Evolutionary conservation across 2,113 vertebrate species (phyloP).

Genomic region (Heterotis niloticus): DNA sequence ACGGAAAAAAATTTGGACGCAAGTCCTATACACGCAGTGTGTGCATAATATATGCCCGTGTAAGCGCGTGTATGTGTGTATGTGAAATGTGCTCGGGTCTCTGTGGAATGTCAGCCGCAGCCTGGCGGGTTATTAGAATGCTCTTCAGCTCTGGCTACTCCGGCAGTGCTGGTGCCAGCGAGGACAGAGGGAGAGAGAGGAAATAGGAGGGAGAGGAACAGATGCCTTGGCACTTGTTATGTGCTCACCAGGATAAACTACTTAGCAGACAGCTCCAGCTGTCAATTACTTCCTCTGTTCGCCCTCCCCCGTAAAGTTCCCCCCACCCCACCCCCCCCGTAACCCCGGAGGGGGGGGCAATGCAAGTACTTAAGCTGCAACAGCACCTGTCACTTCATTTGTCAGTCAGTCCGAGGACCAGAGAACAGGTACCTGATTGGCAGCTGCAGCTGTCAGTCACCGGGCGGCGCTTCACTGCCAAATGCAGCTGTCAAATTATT

Average conservation of each 20-base stretch:
- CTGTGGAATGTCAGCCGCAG: constrained; percentile 12
- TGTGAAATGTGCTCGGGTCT: constrained; percentile 2
- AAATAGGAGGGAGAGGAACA: constrained; percentile 16
- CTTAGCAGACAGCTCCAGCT: constrained; percentile 27
- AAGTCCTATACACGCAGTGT: too few species aligned
- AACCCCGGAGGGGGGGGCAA: not conserved
- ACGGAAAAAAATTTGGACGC: not conserved
- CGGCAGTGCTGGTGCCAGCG: constrained; percentile 22
- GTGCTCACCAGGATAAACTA: constrained; percentile 24
- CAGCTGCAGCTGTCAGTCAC: constrained; percentile 31
- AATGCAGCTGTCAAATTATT: constrained; percentile 31
- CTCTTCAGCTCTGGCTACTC: constrained; percentile 16
- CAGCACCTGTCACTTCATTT: constrained; percentile 33
- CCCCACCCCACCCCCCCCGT: not conserved
- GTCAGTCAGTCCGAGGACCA: constrained; percentile 17
- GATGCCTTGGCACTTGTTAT: constrained; percentile 29
- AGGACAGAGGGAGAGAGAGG: constrained; percentile 23
- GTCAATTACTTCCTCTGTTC: constrained; percentile 29
- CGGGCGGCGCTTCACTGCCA: constrained; percentile 15
- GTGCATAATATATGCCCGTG: not conserved
- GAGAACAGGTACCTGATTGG: constrained; percentile 26
- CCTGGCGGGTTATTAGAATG: constrained; percentile 17
- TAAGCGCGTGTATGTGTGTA: constrained; percentile 26
- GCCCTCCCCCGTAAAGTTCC: constrained; percentile 1
- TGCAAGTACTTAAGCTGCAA: constrained; percentile 29